Evolutionary conservation across 2,888 invertebrate species (phyloP).

Genomic region (Leptarthrus brevirostris): DNA sequence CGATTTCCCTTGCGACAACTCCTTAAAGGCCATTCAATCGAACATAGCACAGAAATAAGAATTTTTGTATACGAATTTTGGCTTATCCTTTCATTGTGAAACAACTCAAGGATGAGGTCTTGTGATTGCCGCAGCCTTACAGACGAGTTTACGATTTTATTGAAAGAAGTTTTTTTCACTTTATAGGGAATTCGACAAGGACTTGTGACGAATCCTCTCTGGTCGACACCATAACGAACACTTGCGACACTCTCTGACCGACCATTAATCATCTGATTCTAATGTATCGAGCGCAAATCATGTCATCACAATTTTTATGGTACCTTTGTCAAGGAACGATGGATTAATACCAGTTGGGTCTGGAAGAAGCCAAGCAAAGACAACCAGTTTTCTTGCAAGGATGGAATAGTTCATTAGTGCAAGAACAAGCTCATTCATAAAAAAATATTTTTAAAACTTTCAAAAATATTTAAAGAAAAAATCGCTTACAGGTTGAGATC

Average conservation of each 20-base stretch:
- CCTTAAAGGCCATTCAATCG: neutral
- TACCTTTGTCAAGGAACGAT: slow-evolving; percentile 20
- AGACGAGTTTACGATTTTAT: slow-evolving; percentile 42
- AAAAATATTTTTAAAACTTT: no score
- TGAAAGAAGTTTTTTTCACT: slow-evolving; percentile 38
- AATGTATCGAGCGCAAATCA: slow-evolving; percentile 28
- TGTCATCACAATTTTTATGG: slow-evolving; percentile 41
- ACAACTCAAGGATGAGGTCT: slow-evolving; percentile 36
- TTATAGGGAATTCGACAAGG: slow-evolving; percentile 48
- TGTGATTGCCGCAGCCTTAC: slow-evolving; percentile 26
- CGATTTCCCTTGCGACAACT: slow-evolving; percentile 30
- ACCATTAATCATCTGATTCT: slow-evolving; percentile 37
- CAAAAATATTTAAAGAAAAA: no score
- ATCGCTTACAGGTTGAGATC: no score
- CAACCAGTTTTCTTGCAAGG: no score
- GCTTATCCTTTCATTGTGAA: slow-evolving; percentile 46
- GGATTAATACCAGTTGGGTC: neutral
- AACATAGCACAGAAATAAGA: neutral
- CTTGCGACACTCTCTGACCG: neutral
- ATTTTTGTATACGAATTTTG: slow-evolving; percentile 40
- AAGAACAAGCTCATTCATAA: no score
- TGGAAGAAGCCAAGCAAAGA: no score
- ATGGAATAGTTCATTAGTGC: no score
- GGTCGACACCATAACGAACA: slow-evolving; percentile 9
- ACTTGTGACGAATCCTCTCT: slow-evolving; percentile 52